These are phyloP conservation scores for Pollachius pollachius DNA, from an alignment of 2,113 vertebrate genomes.

Conservation along the genomic window DNA sequence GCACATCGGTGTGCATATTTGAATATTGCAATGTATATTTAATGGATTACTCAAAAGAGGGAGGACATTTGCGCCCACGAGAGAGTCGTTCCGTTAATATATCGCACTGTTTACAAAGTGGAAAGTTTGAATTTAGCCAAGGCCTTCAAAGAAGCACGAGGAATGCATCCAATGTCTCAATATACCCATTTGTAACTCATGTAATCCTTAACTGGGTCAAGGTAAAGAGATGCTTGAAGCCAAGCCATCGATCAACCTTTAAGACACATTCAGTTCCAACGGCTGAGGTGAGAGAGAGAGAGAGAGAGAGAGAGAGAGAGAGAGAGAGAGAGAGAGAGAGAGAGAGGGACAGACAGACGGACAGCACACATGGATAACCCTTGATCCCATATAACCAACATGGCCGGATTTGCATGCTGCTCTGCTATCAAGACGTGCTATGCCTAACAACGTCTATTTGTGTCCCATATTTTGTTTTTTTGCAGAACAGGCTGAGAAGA, in stretches of 20 bases:
- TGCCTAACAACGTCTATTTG: slow-evolving; percentile 4
- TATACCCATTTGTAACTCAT: too few relatives aligned
- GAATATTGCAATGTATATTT: slow-evolving; percentile 15
- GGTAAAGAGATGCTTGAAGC: neutral
- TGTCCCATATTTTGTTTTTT: slow-evolving; percentile 1
- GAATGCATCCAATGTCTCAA: too few relatives aligned
- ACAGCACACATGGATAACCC: slow-evolving; percentile 8
- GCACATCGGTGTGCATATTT: neutral
- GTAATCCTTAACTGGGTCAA: too few relatives aligned
- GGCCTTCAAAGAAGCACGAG: too few relatives aligned
- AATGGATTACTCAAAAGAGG: neutral
- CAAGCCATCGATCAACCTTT: neutral
- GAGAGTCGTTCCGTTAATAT: neutral
- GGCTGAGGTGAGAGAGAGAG: neutral
- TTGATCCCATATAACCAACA: too few relatives aligned
- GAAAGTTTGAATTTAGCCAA: too few relatives aligned
- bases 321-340: neutral
- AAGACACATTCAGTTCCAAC: neutral
- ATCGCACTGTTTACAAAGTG: too few relatives aligned
- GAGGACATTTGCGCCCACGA: slow-evolving; percentile 7
- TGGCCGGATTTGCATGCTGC: too few relatives aligned
- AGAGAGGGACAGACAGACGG: neutral
- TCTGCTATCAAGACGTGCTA: too few relatives aligned
- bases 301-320: neutral
- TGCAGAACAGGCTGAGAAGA: slow-evolving; percentile 40